A percentile compares a stretch with the other conserved stretches of the same genome.
These are phyloP conservation scores for Agapostemon virescens DNA, from an alignment of 2,888 invertebrate species.

Conservation along the genomic window DNA sequence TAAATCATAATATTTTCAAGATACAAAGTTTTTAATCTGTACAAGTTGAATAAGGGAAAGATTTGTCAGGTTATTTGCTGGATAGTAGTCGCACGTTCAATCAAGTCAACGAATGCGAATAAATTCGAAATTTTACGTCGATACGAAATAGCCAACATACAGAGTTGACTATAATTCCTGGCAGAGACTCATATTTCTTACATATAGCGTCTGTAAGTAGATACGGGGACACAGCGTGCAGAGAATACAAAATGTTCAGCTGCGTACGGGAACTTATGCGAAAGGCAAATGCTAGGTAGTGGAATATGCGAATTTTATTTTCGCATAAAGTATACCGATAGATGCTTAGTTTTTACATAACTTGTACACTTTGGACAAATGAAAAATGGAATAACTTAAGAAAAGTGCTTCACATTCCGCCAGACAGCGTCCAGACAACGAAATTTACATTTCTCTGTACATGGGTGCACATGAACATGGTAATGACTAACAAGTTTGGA, in stretches of 20 bases:
- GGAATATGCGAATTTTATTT: conserved; percentile 27
- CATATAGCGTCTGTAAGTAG: conserved; percentile 21
- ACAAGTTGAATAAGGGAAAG: not conserved
- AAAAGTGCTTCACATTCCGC: not conserved
- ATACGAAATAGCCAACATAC: conserved; percentile 21
- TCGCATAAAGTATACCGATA: not conserved
- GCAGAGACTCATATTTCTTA: conserved; percentile 45
- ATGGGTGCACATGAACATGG: not conserved
- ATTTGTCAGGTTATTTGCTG: not conserved
- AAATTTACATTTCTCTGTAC: not conserved
- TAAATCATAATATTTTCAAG: no score
- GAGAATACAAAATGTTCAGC: conserved; percentile 44
- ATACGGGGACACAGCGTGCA: conserved; percentile 10
- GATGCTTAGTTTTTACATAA: conserved; percentile 3
- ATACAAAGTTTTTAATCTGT: not conserved
- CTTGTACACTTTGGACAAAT: not conserved
- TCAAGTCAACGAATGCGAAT: not conserved
- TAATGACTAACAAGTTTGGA: no score
- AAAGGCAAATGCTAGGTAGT: conserved; percentile 18
- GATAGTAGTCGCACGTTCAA: not conserved
- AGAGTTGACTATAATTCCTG: conserved; percentile 35
- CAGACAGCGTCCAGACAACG: not conserved
- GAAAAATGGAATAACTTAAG: conserved; percentile 7
- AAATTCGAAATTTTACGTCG: conserved; percentile 35
- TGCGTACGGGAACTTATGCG: conserved; percentile 17